Evolutionary conservation across 2,797 vertebrate genomes (phyloP), one percentile per base, ranked within the genome.

Genomic region (Acomys russatus): DNA sequence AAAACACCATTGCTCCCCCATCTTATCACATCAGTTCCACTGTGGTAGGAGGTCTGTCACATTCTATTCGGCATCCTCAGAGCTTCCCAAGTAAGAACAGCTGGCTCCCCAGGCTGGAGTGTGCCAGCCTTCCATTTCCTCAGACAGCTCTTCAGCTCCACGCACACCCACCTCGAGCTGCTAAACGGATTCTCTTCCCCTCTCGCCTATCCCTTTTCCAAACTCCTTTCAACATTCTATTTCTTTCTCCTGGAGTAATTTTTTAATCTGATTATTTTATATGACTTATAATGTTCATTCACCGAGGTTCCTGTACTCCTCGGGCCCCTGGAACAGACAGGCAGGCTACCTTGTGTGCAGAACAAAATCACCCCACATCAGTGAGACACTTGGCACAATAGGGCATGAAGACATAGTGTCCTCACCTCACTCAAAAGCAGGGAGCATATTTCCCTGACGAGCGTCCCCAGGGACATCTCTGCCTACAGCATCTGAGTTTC

Each of bases 181-280:
- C 71, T 35, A 9, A 18, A 80, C 14, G 17, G 33, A 33, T 17
- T 77, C 59, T 44, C 38, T 18, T 56, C 44, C 49, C 66, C 38
- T 22, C 73, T 25, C 73, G 63, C 74, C 44, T 9, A 35, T 33
- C 38, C 25, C 76, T 68, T 35, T 61, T 33, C 28, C 64, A 49
- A n/a, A 74, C 76, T 71, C 70, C 92, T 76, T 70, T 63, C 61
- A 86, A 17, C 3, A 56, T 94, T 38, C 85, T 59, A 9, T 35
- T 51, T 74, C 30, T 51, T 54, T 92, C 54, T 59, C 76, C 76
- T 9, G 4, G 9, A 71, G 66, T 15, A 54, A 25, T 49, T 73
- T 30, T 78, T 91, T 38, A 74, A 66, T 28, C 54, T n/a, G 88
- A 73, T 61, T 73, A n/a, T 93, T 49, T 23, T 17, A 71, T 12